phyloP scores from a whole-genome alignment of 2,797 vertebrate species.

The Alosa sapidissima region DNA sequence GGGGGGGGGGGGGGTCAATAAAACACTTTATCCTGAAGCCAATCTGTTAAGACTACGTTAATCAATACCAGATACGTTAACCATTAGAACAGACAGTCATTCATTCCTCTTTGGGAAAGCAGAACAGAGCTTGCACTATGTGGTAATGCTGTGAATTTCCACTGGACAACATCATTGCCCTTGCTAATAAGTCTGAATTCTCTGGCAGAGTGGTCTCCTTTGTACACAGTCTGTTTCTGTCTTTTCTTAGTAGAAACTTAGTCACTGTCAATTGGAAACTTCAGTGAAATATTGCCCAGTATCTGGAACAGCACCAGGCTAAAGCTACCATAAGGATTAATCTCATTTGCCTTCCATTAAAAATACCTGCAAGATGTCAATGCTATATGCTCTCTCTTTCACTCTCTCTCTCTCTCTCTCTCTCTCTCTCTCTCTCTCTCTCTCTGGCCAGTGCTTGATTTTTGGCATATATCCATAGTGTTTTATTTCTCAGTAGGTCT shows the following conservation, averaged over 20 bases:
- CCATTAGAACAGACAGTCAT: constrained; percentile 47
- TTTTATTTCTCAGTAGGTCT: no score
- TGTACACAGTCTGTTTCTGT: neutral
- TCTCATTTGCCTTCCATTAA: neutral
- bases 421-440: no score
- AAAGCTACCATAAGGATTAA: neutral
- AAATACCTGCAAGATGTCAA: neutral
- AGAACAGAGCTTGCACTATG: constrained; percentile 15
- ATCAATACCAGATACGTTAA: constrained; percentile 41
- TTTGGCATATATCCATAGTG: no score
- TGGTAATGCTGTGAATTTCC: constrained; percentile 10
- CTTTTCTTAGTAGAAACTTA: neutral
- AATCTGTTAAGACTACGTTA: constrained; percentile 35
- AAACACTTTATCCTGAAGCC: neutral
- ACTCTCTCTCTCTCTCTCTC: no score
- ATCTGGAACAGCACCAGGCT: neutral
- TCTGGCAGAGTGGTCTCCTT: neutral
- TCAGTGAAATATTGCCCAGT: no score
- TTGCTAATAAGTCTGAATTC: neutral
- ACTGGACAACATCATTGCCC: constrained; percentile 1
- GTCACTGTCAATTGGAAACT: neutral
- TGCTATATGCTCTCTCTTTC: no score
- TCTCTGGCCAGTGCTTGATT: no score
- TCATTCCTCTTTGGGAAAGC: constrained; percentile 28
- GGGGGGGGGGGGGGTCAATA: neutral